Evolutionary conservation across 2,888 invertebrate species (phyloP).

Genomic region (Phaedon cochleariae): DNA sequence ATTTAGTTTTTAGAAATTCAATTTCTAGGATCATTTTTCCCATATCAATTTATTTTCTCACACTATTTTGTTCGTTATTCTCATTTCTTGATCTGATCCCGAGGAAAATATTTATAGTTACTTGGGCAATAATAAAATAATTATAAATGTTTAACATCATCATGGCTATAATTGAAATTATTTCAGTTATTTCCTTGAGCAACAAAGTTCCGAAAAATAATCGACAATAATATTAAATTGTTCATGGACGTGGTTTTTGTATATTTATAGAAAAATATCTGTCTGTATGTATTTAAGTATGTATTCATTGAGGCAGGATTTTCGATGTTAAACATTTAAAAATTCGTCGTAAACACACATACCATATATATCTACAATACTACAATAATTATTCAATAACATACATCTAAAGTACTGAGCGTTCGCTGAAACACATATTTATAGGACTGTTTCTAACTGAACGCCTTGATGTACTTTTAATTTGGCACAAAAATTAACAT

Average conservation of each 20-base stretch:
- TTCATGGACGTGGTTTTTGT: slow-evolving; percentile 40
- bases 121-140: slow-evolving; percentile 22
- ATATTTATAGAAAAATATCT: slow-evolving; percentile 57
- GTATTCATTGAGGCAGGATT: slow-evolving; percentile 50
- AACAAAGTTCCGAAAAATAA: slow-evolving; percentile 39
- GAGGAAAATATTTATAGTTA: too few species aligned
- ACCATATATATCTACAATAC: slow-evolving; percentile 27
- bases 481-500: too few species aligned
- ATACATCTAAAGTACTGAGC: too few species aligned
- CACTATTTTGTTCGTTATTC: too few species aligned
- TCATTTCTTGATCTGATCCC: too few species aligned
- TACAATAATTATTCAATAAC: background rate
- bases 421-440: too few species aligned
- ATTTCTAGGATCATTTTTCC: too few species aligned
- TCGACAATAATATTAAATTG: slow-evolving; percentile 25
- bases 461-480: too few species aligned
- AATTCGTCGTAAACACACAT: slow-evolving; percentile 35
- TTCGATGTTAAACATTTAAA: slow-evolving; percentile 61
- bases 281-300: slow-evolving; percentile 44
- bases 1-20: too few species aligned
- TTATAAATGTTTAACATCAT: slow-evolving; percentile 59
- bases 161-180: slow-evolving; percentile 41
- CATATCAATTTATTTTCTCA: too few species aligned
- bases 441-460: too few species aligned
- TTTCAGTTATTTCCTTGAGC: slow-evolving; percentile 54